Conservation (phyloP, 1,140 invertebrate genomes). For the Drosophila insularis region DNA sequence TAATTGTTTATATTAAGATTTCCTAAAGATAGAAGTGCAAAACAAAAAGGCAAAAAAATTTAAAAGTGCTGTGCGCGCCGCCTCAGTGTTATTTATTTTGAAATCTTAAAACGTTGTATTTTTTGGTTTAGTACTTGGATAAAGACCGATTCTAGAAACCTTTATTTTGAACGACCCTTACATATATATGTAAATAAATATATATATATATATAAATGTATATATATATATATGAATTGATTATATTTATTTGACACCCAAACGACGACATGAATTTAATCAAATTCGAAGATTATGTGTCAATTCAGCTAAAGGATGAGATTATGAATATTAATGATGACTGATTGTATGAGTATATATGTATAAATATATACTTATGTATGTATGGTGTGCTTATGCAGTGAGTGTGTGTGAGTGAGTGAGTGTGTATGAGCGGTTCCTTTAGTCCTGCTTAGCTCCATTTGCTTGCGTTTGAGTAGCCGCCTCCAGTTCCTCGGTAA, state of each 20-base stretch:
- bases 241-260: slow-evolving; percentile 24
- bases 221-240: not conserved
- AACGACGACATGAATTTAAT: slow-evolving; percentile 30
- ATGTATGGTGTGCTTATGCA: slow-evolving; percentile 23
- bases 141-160: not conserved
- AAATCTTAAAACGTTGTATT: not conserved
- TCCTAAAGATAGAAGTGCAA: not conserved
- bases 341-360: slow-evolving; percentile 26
- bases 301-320: slow-evolving; percentile 25
- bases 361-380: slow-evolving; percentile 56
- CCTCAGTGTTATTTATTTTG: not conserved
- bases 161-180: slow-evolving; percentile 7
- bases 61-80: not conserved
- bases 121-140: not conserved
- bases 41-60: not conserved
- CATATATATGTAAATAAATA: not conserved
- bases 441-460: slow-evolving; percentile 86
- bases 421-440: slow-evolving; percentile 8
- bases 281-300: slow-evolving; percentile 37
- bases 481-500: slow-evolving; percentile 83
- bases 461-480: slow-evolving; percentile 84
- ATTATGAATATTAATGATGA: slow-evolving; percentile 25
- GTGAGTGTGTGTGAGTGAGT: not conserved
- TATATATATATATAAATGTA: not conserved
- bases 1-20: not conserved